Percentiles rank a stretch among this genome's conserved stretches.
phyloP scores from a whole-genome alignment of 2,113 vertebrate species.

The Ahaetulla prasina region DNA sequence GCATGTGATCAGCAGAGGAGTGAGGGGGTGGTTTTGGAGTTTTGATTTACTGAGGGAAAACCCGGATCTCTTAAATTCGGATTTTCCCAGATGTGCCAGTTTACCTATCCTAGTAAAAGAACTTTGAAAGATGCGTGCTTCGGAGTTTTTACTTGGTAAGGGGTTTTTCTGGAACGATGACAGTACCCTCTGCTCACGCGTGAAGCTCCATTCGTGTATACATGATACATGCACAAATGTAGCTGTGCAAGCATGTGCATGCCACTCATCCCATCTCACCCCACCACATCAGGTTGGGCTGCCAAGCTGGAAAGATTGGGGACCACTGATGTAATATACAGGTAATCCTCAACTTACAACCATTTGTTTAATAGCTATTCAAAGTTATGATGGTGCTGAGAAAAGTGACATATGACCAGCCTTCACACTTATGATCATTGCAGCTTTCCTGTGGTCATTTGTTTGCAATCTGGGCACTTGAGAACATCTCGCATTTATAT shows the following conservation, averaged over 20 bases:
- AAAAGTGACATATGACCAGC: not conserved
- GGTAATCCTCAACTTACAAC: not conserved
- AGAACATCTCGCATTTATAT: not conserved
- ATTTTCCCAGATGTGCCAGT: too few species aligned
- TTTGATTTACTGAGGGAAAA: too few species aligned
- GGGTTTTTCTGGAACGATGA: too few species aligned
- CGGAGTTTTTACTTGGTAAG: too few species aligned
- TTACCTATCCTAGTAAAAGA: too few species aligned
- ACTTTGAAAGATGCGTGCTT: too few species aligned
- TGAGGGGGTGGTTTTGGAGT: too few species aligned
- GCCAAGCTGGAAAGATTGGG: not conserved
- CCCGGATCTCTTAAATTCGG: too few species aligned
- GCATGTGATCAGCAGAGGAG: too few species aligned
- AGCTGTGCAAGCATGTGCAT: not conserved
- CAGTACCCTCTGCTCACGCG: fast-evolving
- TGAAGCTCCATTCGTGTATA: not conserved
- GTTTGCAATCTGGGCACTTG: not conserved
- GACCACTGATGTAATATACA: not conserved
- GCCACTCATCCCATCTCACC: too few species aligned
- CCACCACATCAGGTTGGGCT: not conserved
- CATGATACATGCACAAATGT: not conserved
- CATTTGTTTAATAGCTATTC: not conserved
- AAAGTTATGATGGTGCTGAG: not conserved
- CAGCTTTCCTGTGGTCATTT: not conserved
- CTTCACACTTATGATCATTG: not conserved